Evolutionary conservation across 2,888 invertebrate species (phyloP).

Genomic region (Papilio protenor): DNA sequence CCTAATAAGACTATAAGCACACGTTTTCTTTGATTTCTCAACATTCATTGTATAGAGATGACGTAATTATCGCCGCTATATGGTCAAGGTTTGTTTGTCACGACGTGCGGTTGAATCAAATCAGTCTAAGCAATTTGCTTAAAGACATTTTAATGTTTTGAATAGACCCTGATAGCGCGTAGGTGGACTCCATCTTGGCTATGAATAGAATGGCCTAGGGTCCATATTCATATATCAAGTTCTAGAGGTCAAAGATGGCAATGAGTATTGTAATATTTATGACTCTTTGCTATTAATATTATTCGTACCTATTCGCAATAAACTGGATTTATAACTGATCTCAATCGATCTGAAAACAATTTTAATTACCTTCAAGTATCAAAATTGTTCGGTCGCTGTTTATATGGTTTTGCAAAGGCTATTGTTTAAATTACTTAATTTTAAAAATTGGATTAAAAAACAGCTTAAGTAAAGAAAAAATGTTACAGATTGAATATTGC

Average conservation of each 20-base stretch:
- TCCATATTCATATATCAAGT: background rate
- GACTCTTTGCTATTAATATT: background rate
- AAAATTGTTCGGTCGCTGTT: no score
- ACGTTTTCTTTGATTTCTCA: conserved; percentile 21
- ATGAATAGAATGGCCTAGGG: conserved; percentile 1
- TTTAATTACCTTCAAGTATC: no score
- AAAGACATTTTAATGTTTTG: conserved; percentile 36
- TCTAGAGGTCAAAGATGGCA: background rate
- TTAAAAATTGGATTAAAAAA: no score
- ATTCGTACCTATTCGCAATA: background rate
- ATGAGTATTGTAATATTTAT: background rate
- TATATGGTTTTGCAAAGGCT: no score
- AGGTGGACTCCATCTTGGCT: background rate
- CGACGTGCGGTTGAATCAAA: conserved; percentile 34
- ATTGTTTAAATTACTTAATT: no score
- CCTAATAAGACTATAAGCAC: background rate
- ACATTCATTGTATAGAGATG: conserved; percentile 30
- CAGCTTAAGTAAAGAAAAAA: no score
- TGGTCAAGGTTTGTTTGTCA: conserved; percentile 39
- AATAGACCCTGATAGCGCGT: conserved; percentile 10
- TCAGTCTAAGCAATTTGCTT: conserved; percentile 30
- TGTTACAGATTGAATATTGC: no score
- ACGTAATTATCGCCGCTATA: conserved; percentile 29
- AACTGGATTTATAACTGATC: no score
- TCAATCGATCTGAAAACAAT: no score